Percentiles rank a stretch among this genome's conserved stretches.
Evolutionary conservation across 2,797 vertebrate species (phyloP).

Genomic region (Caiman crocodilus): DNA sequence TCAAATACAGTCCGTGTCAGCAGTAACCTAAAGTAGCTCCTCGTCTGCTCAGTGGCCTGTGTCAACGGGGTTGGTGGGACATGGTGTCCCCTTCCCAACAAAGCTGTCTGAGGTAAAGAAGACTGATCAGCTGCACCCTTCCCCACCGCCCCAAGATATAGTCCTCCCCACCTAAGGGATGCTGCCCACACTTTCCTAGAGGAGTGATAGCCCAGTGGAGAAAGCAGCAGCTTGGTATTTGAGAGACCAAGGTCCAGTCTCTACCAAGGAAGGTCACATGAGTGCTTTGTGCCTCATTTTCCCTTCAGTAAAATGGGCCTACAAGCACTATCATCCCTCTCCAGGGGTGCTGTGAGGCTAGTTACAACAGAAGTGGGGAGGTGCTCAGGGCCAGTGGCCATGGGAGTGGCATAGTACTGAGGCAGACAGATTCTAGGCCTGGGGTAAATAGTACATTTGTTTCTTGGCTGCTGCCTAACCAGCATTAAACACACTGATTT

Average conservation of each 20-base stretch:
- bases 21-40: background rate
- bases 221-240: background rate
- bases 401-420: background rate
- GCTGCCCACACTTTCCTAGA: background rate
- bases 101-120: background rate
- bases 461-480: background rate
- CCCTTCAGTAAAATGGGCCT: background rate
- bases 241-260: background rate
- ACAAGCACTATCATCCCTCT: background rate
- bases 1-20: background rate
- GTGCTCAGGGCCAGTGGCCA: background rate
- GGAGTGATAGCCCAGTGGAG: background rate
- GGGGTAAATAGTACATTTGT: background rate
- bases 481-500: background rate
- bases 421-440: background rate
- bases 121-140: background rate
- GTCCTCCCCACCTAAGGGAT: background rate
- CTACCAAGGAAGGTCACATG: background rate
- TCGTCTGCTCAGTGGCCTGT: background rate
- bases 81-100: background rate
- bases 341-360: background rate
- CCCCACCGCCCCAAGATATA: background rate
- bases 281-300: background rate
- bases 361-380: background rate
- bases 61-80: background rate